Evolutionary conservation across 2,113 vertebrate species (phyloP).

Genomic region (Bujurquina vittata): DNA sequence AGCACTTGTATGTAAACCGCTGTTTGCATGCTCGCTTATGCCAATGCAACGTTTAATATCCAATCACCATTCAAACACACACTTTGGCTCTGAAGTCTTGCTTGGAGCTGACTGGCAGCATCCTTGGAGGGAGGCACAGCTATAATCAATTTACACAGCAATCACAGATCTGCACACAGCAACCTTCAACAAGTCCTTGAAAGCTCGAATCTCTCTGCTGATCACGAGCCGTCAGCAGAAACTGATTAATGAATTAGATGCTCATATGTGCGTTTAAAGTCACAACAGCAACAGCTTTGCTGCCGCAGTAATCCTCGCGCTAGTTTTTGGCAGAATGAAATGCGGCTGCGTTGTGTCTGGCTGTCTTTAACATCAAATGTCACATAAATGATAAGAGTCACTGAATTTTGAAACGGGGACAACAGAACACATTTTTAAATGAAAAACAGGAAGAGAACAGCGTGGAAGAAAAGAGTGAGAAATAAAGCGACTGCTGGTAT

Average conservation of each 20-base stretch:
- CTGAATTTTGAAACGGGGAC: conserved; percentile 5
- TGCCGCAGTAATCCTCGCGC: neutral
- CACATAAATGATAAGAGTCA: neutral
- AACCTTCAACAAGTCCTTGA: conserved; percentile 77
- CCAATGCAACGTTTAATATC: conserved; percentile 25
- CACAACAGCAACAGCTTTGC: conserved; percentile 23
- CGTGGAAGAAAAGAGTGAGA: neutral
- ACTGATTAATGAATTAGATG: conserved; percentile 60
- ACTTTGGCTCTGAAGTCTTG: conserved; percentile 23
- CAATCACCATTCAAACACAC: conserved; percentile 2
- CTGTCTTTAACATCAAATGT: conserved; percentile 18
- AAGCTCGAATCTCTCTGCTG: conserved; percentile 40
- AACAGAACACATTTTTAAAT: neutral
- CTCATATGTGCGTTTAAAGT: conserved; percentile 55
- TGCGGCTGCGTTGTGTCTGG: neutral
- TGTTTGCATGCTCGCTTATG: neutral
- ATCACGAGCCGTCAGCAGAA: conserved; percentile 60
- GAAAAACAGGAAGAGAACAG: neutral
- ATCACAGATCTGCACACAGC: conserved; percentile 66
- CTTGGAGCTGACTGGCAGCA: conserved; percentile 56
- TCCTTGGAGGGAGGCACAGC: conserved; percentile 57
- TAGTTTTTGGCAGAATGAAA: conserved; percentile 16
- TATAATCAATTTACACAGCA: conserved; percentile 77
- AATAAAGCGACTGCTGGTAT: neutral
- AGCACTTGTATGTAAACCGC: conserved; percentile 1